Percentiles rank a stretch among this genome's conserved stretches.
Conservation (phyloP, 2,113 vertebrate genomes). For the Gopherus flavomarginatus region DNA sequence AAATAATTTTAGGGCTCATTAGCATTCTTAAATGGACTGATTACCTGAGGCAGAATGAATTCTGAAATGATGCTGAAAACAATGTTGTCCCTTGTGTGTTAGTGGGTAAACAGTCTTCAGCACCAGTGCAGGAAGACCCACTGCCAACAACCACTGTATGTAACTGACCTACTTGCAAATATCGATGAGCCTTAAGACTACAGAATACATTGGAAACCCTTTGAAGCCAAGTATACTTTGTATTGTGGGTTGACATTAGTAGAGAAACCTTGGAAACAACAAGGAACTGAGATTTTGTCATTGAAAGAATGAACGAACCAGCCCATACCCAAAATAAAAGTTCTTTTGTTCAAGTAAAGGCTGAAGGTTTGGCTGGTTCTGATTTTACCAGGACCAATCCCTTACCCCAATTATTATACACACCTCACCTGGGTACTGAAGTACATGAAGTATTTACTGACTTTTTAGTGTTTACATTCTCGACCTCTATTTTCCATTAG, state of each 20-base stretch:
- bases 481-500: neutral
- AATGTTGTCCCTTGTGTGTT: neutral
- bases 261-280: neutral
- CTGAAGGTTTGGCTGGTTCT: slow-evolving; percentile 1
- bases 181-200: neutral
- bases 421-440: neutral
- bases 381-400: neutral
- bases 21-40: neutral
- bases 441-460: neutral
- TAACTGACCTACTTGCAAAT: neutral
- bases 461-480: neutral
- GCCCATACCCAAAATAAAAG: neutral
- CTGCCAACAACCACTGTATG: neutral
- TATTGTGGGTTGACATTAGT: neutral
- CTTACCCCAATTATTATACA: no score
- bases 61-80: neutral
- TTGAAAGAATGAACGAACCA: neutral
- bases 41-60: neutral
- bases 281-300: neutral
- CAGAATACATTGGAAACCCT: neutral
- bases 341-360: neutral
- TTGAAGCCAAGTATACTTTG: neutral
- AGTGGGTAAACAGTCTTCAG: neutral
- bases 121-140: neutral
- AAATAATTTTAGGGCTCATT: neutral